Evolutionary conservation across 1,140 invertebrate species (phyloP).

Genomic region (Drosophila nannoptera): DNA sequence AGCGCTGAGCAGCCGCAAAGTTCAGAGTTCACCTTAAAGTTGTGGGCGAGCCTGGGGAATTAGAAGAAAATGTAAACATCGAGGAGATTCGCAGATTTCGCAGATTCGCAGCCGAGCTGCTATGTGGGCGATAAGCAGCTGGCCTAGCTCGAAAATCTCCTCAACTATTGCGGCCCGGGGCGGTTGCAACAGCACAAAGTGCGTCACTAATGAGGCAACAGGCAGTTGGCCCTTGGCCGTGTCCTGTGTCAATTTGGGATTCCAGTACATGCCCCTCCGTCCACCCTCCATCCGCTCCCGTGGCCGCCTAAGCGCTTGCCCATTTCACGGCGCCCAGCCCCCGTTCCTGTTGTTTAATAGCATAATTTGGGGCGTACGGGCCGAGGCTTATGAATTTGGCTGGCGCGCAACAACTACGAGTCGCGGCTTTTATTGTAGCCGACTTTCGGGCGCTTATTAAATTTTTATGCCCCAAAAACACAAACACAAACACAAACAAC

Average conservation of each 20-base stretch:
- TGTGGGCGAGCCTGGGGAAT: background rate
- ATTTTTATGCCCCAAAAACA: conserved; percentile 62
- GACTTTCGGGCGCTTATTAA: conserved; percentile 67
- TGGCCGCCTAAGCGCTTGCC: background rate
- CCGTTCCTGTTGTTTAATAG: conserved; percentile 55
- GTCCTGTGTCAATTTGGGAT: conserved; percentile 27
- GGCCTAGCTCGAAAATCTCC: too few relatives aligned
- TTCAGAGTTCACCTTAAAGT: background rate
- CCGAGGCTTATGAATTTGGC: conserved; percentile 56
- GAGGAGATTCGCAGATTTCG: background rate
- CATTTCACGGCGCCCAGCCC: background rate
- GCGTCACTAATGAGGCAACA: conserved; percentile 51
- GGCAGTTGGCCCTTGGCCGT: conserved; percentile 14
- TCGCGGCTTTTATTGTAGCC: conserved; percentile 55
- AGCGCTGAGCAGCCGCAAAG: background rate
- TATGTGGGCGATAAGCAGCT: too few relatives aligned
- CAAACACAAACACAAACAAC: too few relatives aligned
- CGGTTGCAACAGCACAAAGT: too few relatives aligned
- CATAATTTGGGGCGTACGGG: conserved; percentile 55
- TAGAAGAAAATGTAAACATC: background rate
- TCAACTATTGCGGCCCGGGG: too few relatives aligned
- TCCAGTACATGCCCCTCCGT: conserved; percentile 2
- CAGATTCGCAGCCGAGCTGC: too few relatives aligned
- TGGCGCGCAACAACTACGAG: conserved; percentile 39
- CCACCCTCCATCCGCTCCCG: too few relatives aligned